Conservation (phyloP, 2,888 invertebrate species). For the Holacanthella duospinosa region DNA sequence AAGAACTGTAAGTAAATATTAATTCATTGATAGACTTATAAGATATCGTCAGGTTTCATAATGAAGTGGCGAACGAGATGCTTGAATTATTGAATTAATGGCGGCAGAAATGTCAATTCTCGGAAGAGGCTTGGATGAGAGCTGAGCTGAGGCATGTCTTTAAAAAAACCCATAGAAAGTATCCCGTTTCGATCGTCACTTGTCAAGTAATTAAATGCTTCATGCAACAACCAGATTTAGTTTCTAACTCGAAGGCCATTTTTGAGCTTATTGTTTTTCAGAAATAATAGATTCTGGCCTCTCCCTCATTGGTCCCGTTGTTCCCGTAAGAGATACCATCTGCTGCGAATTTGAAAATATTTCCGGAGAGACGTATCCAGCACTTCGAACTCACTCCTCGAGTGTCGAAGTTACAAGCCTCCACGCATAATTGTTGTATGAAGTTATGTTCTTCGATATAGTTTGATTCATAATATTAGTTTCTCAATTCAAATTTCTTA, state of each 20-base stretch:
- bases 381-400: conserved; percentile 9
- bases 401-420: conserved; percentile 5
- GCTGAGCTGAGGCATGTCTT: too few relatives aligned
- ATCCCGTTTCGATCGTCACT: not conserved
- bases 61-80: not conserved
- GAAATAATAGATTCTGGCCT: conserved; percentile 15
- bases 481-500: not conserved
- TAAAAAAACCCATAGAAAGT: too few relatives aligned
- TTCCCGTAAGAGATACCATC: not conserved
- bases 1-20: conserved; percentile 27
- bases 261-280: conserved; percentile 20
- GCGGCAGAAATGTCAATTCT: not conserved
- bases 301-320: conserved; percentile 15
- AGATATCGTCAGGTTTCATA: too few relatives aligned
- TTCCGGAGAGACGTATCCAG: not conserved
- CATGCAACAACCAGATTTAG: too few relatives aligned
- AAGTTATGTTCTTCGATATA: conserved; percentile 2
- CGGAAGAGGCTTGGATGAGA: too few relatives aligned
- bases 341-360: conserved; percentile 1
- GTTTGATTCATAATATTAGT: not conserved
- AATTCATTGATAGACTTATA: not conserved
- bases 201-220: not conserved
- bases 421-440: conserved; percentile 9
- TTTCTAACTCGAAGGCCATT: conserved; percentile 2
- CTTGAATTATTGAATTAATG: not conserved